Conservation (phyloP, 2,113 vertebrate species). For the Periophthalmus modestus region DNA sequence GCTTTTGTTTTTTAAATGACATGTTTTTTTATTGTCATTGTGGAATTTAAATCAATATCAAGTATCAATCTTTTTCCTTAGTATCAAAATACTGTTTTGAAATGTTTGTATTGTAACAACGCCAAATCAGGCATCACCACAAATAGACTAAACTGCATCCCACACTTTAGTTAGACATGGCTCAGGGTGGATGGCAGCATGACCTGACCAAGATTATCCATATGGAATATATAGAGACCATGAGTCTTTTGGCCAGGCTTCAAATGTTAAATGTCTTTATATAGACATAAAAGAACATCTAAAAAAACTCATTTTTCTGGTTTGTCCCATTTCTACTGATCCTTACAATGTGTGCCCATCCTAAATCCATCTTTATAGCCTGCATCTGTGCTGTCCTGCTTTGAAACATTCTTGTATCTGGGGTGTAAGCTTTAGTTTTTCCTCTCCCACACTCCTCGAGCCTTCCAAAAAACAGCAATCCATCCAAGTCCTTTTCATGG, state of each 20-base stretch:
- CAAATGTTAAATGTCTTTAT: background rate
- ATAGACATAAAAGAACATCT: slow-evolving; percentile 22
- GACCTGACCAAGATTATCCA: background rate
- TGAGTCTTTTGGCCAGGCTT: background rate
- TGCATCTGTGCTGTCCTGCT: slow-evolving; percentile 41
- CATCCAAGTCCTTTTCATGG: slow-evolving; percentile 21
- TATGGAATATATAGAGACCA: background rate
- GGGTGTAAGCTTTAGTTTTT: slow-evolving; percentile 50
- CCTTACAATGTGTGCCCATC: slow-evolving; percentile 30
- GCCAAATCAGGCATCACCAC: no score
- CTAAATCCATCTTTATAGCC: slow-evolving; percentile 44
- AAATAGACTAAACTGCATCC: no score
- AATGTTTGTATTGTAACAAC: no score
- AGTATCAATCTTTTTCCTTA: no score
- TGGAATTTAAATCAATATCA: no score
- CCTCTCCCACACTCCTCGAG: slow-evolving; percentile 51
- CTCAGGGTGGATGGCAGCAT: background rate
- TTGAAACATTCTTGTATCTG: slow-evolving; percentile 45
- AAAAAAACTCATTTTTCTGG: slow-evolving; percentile 34
- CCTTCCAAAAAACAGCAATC: slow-evolving; percentile 33
- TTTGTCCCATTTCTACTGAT: slow-evolving; percentile 55
- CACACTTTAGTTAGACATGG: background rate
- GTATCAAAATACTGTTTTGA: no score
- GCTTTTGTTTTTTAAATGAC: no score
- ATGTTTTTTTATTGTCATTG: no score